Conservation (phyloP, 2,888 invertebrate species). For the Mythimna vitellina region DNA sequence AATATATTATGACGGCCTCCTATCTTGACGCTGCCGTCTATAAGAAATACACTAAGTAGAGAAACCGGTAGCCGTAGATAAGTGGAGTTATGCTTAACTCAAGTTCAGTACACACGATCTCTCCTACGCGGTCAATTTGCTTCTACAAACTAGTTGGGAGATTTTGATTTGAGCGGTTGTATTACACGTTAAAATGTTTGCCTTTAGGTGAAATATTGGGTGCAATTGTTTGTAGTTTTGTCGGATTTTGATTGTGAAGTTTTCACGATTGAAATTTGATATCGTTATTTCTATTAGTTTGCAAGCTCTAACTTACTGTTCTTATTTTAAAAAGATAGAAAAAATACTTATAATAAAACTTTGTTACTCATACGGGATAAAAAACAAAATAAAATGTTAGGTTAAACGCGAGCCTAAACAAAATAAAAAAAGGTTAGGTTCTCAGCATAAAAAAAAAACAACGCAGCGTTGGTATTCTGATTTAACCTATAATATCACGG, state of each 20-base stretch:
- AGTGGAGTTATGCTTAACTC: constrained; percentile 77
- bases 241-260: constrained; percentile 17
- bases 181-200: constrained; percentile 63
- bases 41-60: constrained; percentile 57
- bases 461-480: too few species aligned
- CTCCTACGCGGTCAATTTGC: constrained; percentile 82
- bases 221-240: constrained; percentile 48
- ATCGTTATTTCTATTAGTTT: neutral
- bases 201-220: constrained; percentile 28
- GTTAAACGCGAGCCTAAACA: too few species aligned
- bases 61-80: constrained; percentile 84
- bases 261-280: neutral
- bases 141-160: constrained; percentile 71
- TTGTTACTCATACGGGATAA: too few species aligned
- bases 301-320: neutral
- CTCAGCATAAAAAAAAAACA: too few species aligned
- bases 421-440: too few species aligned
- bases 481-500: too few species aligned
- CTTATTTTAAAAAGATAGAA: too few species aligned
- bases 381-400: too few species aligned
- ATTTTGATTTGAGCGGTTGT: constrained; percentile 63
- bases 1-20: constrained; percentile 1
- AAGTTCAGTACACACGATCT: constrained; percentile 74
- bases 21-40: constrained; percentile 29
- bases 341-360: too few species aligned